Percentiles rank a stretch among this genome's conserved stretches.
phyloP scores from a whole-genome alignment of 2,797 vertebrate species.

The Anguilla obscura region DNA sequence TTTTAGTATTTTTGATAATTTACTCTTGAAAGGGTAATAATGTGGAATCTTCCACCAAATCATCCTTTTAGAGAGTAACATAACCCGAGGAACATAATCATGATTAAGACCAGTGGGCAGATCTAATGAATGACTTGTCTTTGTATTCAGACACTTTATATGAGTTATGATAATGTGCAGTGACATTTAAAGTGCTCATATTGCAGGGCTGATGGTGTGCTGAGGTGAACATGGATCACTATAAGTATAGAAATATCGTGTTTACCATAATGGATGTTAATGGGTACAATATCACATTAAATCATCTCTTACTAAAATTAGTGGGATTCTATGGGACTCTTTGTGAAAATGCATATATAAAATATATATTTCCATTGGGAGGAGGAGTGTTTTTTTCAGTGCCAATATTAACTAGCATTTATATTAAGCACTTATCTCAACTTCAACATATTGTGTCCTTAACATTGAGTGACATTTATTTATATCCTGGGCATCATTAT shows the following conservation, averaged over 20 bases:
- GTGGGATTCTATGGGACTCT: not conserved
- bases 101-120: constrained; percentile 40
- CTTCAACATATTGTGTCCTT: not conserved
- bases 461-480: not conserved
- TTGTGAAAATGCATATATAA: constrained; percentile 16
- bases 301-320: constrained; percentile 21
- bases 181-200: constrained; percentile 67
- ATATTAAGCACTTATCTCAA: not conserved
- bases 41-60: not conserved
- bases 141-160: constrained; percentile 51
- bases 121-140: constrained; percentile 55
- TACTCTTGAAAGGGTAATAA: not conserved
- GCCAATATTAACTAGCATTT: not conserved
- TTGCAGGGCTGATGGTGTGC: constrained; percentile 56
- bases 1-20: not conserved
- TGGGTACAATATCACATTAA: constrained; percentile 44
- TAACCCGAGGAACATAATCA: not conserved
- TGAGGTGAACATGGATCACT: constrained; percentile 70
- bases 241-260: constrained; percentile 62
- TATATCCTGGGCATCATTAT: not conserved
- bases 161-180: constrained; percentile 65
- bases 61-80: not conserved
- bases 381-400: not conserved
- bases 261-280: constrained; percentile 67
- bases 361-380: not conserved